phyloP scores from a whole-genome alignment of 2,113 vertebrate genomes.

The Macquaria ambigua region DNA sequence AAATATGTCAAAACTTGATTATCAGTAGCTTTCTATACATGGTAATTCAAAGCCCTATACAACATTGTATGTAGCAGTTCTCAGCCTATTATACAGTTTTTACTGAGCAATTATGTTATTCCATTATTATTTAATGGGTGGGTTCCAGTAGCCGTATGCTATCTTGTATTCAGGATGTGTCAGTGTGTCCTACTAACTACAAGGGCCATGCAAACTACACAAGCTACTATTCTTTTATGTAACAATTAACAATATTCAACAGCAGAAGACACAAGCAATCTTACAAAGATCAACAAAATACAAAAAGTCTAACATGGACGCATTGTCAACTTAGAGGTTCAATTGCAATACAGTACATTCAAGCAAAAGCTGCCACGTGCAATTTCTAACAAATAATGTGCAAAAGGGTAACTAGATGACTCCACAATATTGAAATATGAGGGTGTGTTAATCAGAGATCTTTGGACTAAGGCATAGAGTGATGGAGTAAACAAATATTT shows the following conservation, averaged over 20 bases:
- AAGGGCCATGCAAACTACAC: slow-evolving; percentile 46
- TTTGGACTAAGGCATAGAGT: slow-evolving; percentile 59
- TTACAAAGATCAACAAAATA: slow-evolving; percentile 33
- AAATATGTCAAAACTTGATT: slow-evolving; percentile 61
- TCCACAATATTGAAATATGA: slow-evolving; percentile 16
- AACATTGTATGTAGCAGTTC: slow-evolving; percentile 36
- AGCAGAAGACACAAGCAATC: slow-evolving; percentile 39
- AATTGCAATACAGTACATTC: slow-evolving; percentile 51
- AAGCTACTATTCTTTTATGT: neutral
- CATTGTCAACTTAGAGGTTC: slow-evolving; percentile 3
- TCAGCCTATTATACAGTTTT: slow-evolving; percentile 5
- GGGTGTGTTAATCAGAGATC: slow-evolving; percentile 21
- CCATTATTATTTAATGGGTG: neutral
- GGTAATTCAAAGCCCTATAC: slow-evolving; percentile 42
- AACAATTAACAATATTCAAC: slow-evolving; percentile 39
- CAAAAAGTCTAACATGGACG: slow-evolving; percentile 5
- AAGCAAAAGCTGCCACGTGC: slow-evolving; percentile 68
- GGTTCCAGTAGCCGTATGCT: neutral
- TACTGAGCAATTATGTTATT: neutral
- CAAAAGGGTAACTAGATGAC: slow-evolving; percentile 44
- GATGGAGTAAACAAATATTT: slow-evolving; percentile 51
- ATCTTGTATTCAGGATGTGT: slow-evolving; percentile 26
- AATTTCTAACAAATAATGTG: slow-evolving; percentile 46
- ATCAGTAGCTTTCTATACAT: slow-evolving; percentile 47
- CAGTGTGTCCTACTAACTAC: slow-evolving; percentile 5